Percentiles rank a stretch among this genome's conserved stretches.
phyloP scores from a whole-genome alignment of 2,113 vertebrate genomes.

The Sterrhoptilus dennistouni region DNA sequence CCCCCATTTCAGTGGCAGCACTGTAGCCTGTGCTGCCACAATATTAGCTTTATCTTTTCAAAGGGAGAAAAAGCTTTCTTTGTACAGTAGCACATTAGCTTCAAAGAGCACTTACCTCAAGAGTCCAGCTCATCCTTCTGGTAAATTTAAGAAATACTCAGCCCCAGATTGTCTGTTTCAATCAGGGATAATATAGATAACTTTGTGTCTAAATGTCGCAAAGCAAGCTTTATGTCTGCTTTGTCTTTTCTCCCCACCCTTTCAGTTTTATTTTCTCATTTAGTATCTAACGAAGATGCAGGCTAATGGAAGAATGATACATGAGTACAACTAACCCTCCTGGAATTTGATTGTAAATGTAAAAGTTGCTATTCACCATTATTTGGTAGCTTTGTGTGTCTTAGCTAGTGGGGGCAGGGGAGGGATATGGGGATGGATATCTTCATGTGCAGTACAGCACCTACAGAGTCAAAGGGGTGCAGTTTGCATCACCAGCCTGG shows the following conservation, averaged over 20 bases:
- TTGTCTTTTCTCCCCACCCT: conserved; percentile 21
- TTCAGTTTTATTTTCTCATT: conserved; percentile 65
- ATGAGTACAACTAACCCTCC: not conserved
- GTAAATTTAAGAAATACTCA: conserved; percentile 80
- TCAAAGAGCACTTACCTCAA: conserved; percentile 81
- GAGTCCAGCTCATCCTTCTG: conserved; percentile 76
- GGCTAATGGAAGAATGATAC: conserved; percentile 56
- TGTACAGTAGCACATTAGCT: conserved; percentile 74
- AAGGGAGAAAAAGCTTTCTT: conserved; percentile 65
- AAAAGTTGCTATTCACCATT: not conserved
- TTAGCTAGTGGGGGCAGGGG: not conserved
- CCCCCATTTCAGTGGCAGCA: conserved; percentile 71
- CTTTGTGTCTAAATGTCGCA: conserved; percentile 62
- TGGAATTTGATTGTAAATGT: conserved; percentile 52
- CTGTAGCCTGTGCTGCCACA: conserved; percentile 66
- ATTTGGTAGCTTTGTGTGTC: not conserved
- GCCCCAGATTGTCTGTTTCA: conserved; percentile 75
- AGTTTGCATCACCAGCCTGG: not conserved
- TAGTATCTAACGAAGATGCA: conserved; percentile 66
- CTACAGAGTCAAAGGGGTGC: accelerated
- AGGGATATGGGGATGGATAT: too few relatives aligned
- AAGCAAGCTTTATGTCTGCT: conserved; percentile 57
- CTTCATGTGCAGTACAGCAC: not conserved
- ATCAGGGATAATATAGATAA: conserved; percentile 67
- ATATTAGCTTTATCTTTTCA: conserved; percentile 73